Evolutionary conservation across 2,113 vertebrate species (phyloP), one percentile per base, ranked within the genome.

Genomic region (Chloropsis cyanopogon): DNA sequence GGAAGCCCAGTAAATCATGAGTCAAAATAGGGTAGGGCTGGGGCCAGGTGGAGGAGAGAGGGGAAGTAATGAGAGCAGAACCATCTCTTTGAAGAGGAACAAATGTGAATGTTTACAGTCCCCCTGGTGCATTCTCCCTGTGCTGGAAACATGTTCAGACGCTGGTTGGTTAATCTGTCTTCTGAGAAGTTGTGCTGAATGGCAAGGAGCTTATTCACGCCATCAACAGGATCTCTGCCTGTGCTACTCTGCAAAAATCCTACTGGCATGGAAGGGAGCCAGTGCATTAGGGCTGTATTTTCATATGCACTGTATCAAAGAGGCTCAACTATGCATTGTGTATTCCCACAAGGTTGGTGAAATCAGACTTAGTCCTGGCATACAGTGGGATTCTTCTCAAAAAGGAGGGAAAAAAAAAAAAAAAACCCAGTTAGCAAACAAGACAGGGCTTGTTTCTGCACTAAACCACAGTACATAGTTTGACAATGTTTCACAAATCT

Each of bases 1-100:
- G 94, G 96, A 91, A 95, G 90, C 50, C 86, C 84, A 95, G 94
- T 97, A 97, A 97, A 97, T 97, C 95, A 95, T 42, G 71, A 92
- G 57, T 59, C 59, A 79, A 96, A 97, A 95, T 69, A 93, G 87
- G 50, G 93, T 12, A 88, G 70, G 47, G 72, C 47, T 83, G 75
- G 82, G 73, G 72, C 52, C 2, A 5, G 59, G 71, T 2, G 3
- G 46, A 91, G 52, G 37, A 87, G 71, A 89, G 89, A 68, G 53
- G 81, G 66, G 68, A 81, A 82, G 56, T 79, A 94, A 97, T 89
- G 95, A 91, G 65, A 76, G 66, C 81, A 95, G 84, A 88, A 75
- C 88, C 71, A 21, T 69, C 61, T 81, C 93, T 96, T 96, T 96
- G 96, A 97, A 95, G 91, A 90, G 47, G 92, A 93, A 94, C 92